Evolutionary conservation across 2,113 vertebrate species (phyloP), one percentile per base, ranked within the genome.

Genomic region (Rhineura floridana): DNA sequence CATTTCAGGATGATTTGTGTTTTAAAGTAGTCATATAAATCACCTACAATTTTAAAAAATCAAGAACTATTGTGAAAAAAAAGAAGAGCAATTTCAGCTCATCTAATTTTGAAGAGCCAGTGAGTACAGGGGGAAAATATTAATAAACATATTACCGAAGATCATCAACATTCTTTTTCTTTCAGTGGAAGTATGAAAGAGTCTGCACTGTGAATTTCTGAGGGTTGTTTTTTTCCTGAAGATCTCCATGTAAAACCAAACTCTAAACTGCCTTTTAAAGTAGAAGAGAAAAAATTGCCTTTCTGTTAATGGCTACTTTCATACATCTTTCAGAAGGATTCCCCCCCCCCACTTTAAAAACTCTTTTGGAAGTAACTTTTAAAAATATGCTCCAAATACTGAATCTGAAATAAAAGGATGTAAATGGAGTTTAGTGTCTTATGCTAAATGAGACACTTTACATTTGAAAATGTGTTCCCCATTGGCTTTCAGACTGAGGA

Each of bases 211-310:
- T 83, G 46, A 17, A n/a, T 83, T 69, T 50, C 17, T 3, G 42
- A 46, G 52, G n/a, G 7, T 75, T 23, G 19, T 36, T 46, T 25
- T 21, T 13, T 11, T 10, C 87, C 70, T 85, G 89, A 48, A 89
- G 39, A 91, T 90, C 25, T 67, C 90, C 78, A 91, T 89, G 33
- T 63, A 91, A 93, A 91, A 87, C 1, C 3, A 93, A 90, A 90
- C 25, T 89, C 83, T 90, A 90, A 89, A 65, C 23, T 86, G 63
- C 70, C 86, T 33, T 55, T 85, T 0, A 72, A 86, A 87, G 33
- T 5, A 84, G 91, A 76, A 33, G 75, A 72, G 12, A 86, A 79
- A 39, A 72, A 92, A 88, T 59, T 63, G 77, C 80, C 90, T 21
- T 82, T 89, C 62, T 15, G 4, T 65, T 33, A 1, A 12, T 81